Base-by-base conservation (phyloP, 1,140 invertebrate genomes). In the Bombus terrestris region DNA sequence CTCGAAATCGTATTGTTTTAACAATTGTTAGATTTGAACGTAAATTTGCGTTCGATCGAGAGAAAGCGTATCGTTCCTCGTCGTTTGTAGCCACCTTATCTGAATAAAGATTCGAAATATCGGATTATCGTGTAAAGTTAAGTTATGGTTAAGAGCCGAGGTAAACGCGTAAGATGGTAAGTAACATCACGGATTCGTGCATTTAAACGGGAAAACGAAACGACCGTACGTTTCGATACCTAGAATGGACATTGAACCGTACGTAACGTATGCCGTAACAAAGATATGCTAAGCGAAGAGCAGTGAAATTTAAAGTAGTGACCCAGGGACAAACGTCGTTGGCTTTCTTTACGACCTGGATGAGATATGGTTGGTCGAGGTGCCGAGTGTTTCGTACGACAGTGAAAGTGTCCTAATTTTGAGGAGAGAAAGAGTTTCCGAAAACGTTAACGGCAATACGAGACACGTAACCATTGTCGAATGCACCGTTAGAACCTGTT, bases 371-470 rank as follows among this genome's bases (percentile, higher is more conserved):
- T 69, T 57, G 77, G 78, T 8, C 39, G 83, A 80, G 39, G 64
- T 79, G 88, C 66, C 81, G 88, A 43, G 76, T 73, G 75, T 81
- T 89, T 89, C 88, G 35, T 86, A 47, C 86, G 89, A 90, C 86
- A 90, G 89, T 90, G 89, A 90, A 90, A 90, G 89, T 89, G 89
- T 89, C 88, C 89, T 32, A 90, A 90, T 90, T 90, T 87, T 76
- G 9, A 66, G 68, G 53, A 76, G 47, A 76, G 82, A 89, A 84
- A 86, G 88, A 89, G 88, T 83, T 89, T 72, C 79, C 80, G 85
- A 75, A 39, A 86, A 84, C 64, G 75, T 83, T 64, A 64, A 79
- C 68, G 75, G 62, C 81, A 86, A 75, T 74, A 47, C 68, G 47
- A 22, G 43, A 73, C 79, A 39, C 83, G 84, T 75, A 68, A 81